Evolutionary conservation across 2,797 vertebrate genomes (phyloP).

Genomic region (Nyctibius grandis): DNA sequence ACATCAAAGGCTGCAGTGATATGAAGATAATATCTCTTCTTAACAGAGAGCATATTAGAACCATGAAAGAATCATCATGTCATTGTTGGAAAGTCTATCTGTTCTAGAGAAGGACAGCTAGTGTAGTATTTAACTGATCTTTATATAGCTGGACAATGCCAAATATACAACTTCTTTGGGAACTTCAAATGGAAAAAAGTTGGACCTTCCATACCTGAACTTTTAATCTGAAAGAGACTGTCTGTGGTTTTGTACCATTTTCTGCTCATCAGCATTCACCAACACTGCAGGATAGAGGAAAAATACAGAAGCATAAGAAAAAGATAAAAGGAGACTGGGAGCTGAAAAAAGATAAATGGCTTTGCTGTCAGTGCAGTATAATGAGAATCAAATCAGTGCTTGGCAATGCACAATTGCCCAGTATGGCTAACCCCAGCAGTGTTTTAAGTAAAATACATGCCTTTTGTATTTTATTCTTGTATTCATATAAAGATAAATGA

Average conservation of each 20-base stretch:
- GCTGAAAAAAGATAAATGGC: constrained; percentile 59
- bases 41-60: neutral
- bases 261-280: constrained; percentile 63
- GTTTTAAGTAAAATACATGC: constrained; percentile 63
- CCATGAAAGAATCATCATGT: neutral
- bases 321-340: constrained; percentile 61
- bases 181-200: neutral
- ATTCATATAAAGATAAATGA: constrained; percentile 65
- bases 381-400: constrained; percentile 66
- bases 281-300: constrained; percentile 10
- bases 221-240: constrained; percentile 20
- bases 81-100: constrained; percentile 11
- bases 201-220: neutral
- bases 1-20: neutral
- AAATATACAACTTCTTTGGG: neutral
- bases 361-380: constrained; percentile 37
- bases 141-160: neutral
- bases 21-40: neutral
- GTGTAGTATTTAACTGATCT: neutral
- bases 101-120: neutral
- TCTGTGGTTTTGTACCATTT: constrained; percentile 27
- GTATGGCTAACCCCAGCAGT: constrained; percentile 30
- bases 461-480: constrained; percentile 64
- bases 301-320: constrained; percentile 48
- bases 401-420: constrained; percentile 16